Conservation (phyloP, 2,113 vertebrate genomes). For the Rhinogobius similis region DNA sequence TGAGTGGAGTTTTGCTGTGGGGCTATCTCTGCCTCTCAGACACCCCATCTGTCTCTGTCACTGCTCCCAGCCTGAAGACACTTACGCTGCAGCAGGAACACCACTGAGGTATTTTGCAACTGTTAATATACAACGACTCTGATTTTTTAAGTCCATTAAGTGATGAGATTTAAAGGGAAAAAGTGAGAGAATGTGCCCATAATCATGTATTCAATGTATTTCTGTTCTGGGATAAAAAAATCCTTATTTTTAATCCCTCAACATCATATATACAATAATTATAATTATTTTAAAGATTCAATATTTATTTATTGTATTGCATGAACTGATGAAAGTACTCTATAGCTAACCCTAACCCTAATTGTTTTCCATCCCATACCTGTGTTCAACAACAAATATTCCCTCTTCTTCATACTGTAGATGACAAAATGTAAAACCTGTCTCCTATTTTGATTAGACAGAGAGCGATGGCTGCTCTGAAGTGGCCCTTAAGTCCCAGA, state of each 20-base stretch:
- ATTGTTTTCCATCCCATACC: not conserved
- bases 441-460: conserved; percentile 7
- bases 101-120: not conserved
- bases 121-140: not conserved
- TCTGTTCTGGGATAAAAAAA: not conserved
- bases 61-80: conserved; percentile 19
- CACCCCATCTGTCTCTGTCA: conserved; percentile 70
- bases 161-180: not conserved
- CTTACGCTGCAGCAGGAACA: conserved; percentile 10
- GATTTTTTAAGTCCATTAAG: not conserved
- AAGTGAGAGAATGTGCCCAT: not conserved
- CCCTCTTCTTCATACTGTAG: too few relatives aligned
- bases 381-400: not conserved
- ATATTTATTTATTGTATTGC: too few relatives aligned
- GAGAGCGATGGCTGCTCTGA: conserved; percentile 40
- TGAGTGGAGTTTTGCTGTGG: conserved; percentile 65
- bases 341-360: too few relatives aligned
- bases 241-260: too few relatives aligned
- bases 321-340: too few relatives aligned
- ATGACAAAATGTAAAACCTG: not conserved
- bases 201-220: too few relatives aligned
- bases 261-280: too few relatives aligned
- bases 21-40: conserved; percentile 72
- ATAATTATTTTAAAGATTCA: too few relatives aligned
- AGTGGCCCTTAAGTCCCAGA: conserved; percentile 55